Base-by-base conservation (phyloP, 2,888 invertebrate species). In the Clunio marinus region DNA sequence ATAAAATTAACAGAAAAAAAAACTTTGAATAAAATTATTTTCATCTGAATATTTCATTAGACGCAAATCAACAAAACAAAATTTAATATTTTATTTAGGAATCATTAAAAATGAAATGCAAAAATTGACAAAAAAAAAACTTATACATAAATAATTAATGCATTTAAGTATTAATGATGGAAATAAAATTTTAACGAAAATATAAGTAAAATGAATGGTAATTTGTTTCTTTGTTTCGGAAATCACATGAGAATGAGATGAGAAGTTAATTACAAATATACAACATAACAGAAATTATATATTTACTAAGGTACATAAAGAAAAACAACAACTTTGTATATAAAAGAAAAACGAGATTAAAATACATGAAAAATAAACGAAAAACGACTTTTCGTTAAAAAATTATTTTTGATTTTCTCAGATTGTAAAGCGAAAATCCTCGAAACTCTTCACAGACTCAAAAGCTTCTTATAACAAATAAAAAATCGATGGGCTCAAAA, bases 81-180 rank as follows among this genome's bases (percentile, higher is more conserved):
- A 27, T 22, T 57, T 57, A 27, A 57, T 57, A 24, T 27, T 57
- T 57, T 25, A 57, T 57, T 57, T 57, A 57, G n/a, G 15, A 41
- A 57, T n/a, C 57, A 57, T 27, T 57, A 57, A 57, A 51, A 57
- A 57, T 57, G 27, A 57, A 27, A 57, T 27, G 27, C n/a, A 25
- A 27, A 24, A 57, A 2, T 13, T 27, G 13, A 51, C 17, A 51
- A 51, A 4, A 51, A 45, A 10, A 51, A 51, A 51, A 5, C 57
- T 57, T 57, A 57, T 57, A n/a, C n/a, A n/a, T n/a, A 57, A 57
- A 57, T 57, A 57, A 27, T 57, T 57, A 57, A 57, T 57, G 57
- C 57, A 57, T 57, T 57, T 15, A 57, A 51, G 13, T 32, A 32
- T 7, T 25, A n/a, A n/a, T n/a, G n/a, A n/a, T n/a, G n/a, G 25